Percentiles rank a stretch among this genome's conserved stretches.
Evolutionary conservation across 2,888 invertebrate genomes (phyloP).

Genomic region (Linyphia triangularis): DNA sequence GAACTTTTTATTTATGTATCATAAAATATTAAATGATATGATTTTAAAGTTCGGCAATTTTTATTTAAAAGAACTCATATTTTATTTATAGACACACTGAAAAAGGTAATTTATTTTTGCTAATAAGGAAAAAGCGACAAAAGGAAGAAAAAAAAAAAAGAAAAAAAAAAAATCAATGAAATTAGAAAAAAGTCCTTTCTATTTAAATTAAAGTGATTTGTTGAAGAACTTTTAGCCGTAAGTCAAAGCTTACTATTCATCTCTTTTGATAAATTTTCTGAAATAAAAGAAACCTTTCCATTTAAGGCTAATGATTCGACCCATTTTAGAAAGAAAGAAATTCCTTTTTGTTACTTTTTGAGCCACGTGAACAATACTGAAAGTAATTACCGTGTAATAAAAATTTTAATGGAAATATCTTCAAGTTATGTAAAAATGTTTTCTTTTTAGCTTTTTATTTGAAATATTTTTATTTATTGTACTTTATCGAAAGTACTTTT

Average conservation of each 20-base stretch:
- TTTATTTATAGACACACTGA: not conserved
- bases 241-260: slow-evolving; percentile 34
- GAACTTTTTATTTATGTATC: no score
- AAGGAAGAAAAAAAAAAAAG: not conserved
- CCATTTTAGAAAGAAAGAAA: slow-evolving; percentile 11
- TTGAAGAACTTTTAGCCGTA: not conserved
- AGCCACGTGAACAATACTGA: slow-evolving; percentile 10
- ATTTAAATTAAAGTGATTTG: slow-evolving; percentile 42
- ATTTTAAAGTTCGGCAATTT: no score
- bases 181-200: slow-evolving; percentile 11
- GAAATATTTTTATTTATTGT: not conserved
- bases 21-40: not conserved
- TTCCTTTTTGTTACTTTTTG: not conserved
- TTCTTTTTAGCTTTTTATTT: no score
- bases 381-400: slow-evolving; percentile 17
- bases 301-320: slow-evolving; percentile 30
- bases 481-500: not conserved
- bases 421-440: not conserved
- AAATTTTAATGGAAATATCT: not conserved
- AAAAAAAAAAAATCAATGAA: not conserved
- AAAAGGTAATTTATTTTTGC: not conserved
- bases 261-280: slow-evolving; percentile 10
- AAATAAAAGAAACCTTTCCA: slow-evolving; percentile 11
- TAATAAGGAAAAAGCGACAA: not conserved
- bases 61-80: not conserved